A percentile compares a stretch with the other conserved stretches of the same genome.
These are phyloP conservation scores for Drosophila stalkeri DNA, from an alignment of 2,888 invertebrate species.

Conservation along the genomic window DNA sequence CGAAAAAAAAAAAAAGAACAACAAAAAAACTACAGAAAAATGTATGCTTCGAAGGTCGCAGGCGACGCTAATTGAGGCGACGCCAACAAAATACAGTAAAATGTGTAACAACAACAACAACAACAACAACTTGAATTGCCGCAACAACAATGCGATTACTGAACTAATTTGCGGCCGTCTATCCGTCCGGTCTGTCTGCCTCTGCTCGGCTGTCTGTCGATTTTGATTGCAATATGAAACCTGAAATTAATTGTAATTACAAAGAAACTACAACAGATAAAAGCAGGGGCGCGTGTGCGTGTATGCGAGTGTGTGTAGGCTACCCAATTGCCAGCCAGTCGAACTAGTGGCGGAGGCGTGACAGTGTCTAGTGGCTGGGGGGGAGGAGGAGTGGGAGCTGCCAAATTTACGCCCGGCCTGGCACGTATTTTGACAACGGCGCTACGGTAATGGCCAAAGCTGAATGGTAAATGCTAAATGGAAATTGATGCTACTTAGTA, in stretches of 20 bases:
- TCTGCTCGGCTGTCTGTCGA: slow-evolving; percentile 32
- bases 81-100: slow-evolving; percentile 19
- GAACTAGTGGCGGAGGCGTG: background rate
- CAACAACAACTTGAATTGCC: slow-evolving; percentile 25
- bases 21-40: slow-evolving; percentile 3
- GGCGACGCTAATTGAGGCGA: slow-evolving; percentile 46
- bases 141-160: slow-evolving; percentile 47
- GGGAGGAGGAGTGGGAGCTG: background rate
- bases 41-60: slow-evolving; percentile 51
- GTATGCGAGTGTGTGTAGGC: slow-evolving; percentile 23
- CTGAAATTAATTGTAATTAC: slow-evolving; percentile 77
- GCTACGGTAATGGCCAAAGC: slow-evolving; percentile 40
- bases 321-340: background rate
- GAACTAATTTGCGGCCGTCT: slow-evolving; percentile 55
- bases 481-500: slow-evolving; percentile 31
- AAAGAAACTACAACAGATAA: slow-evolving; percentile 31
- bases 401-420: slow-evolving; percentile 52
- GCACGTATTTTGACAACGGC: slow-evolving; percentile 59
- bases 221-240: slow-evolving; percentile 74
- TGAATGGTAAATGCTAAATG: slow-evolving; percentile 25
- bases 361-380: background rate
- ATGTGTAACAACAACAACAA: slow-evolving; percentile 13
- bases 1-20: background rate
- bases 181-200: slow-evolving; percentile 13
- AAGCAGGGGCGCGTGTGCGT: slow-evolving; percentile 19